phyloP scores from a whole-genome alignment of 2,888 invertebrate genomes.

The Cremastinae sp. region DNA sequence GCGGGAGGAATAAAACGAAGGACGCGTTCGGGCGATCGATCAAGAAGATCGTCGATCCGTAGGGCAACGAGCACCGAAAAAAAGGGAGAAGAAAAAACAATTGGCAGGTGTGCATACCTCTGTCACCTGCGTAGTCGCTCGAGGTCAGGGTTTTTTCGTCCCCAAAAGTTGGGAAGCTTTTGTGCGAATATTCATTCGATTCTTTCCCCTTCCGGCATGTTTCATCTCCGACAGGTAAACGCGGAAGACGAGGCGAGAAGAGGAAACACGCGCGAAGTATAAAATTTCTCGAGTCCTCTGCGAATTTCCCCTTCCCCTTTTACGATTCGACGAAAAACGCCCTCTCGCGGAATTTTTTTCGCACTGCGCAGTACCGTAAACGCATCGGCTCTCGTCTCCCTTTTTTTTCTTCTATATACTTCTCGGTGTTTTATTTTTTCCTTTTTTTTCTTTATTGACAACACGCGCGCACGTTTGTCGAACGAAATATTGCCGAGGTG shows the following conservation, averaged over 20 bases:
- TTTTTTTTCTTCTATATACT: too few relatives aligned
- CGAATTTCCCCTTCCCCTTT: constrained; percentile 4
- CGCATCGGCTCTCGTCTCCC: too few relatives aligned
- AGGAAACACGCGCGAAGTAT: constrained; percentile 2
- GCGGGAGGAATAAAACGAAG: neutral
- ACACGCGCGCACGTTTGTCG: constrained; percentile 30
- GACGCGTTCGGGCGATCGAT: neutral
- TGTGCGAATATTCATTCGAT: constrained; percentile 15
- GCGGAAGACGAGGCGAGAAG: constrained; percentile 19
- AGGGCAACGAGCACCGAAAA: neutral
- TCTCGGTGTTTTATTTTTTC: constrained; percentile 1
- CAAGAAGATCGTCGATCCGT: neutral
- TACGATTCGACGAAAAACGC: neutral
- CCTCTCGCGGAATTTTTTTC: constrained; percentile 26
- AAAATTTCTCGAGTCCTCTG: neutral
- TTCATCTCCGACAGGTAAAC: constrained; percentile 8
- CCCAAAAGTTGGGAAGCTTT: constrained; percentile 24
- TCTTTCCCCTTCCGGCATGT: constrained; percentile 31
- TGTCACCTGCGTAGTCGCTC: constrained; percentile 19
- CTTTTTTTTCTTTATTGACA: neutral
- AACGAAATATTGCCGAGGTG: constrained; percentile 33
- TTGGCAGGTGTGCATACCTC: constrained; percentile 48
- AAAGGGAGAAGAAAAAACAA: neutral
- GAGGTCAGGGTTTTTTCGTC: constrained; percentile 1
- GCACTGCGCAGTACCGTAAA: constrained; percentile 11